Base-by-base conservation (phyloP, 2,797 vertebrate genomes). In the Xenops minutus region DNA sequence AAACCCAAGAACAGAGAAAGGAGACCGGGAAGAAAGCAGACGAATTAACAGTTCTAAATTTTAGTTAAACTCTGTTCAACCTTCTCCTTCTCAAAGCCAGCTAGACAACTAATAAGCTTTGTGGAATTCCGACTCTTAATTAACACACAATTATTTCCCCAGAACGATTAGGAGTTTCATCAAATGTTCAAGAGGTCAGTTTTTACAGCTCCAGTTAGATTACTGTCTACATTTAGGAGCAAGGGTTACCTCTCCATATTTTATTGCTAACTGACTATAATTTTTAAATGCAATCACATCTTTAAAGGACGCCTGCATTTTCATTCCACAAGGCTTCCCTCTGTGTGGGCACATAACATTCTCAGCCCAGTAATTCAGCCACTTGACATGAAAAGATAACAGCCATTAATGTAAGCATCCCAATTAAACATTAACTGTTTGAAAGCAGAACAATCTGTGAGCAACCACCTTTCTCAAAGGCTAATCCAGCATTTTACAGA, bases 21-120 rank as follows among this genome's bases (percentile, higher is more conserved):
- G 74, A 93, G 44, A 92, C 56, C 2, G 4, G 37, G 62, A 97
- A 96, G 85, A 95, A 89, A 86, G 51, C 78, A 94, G 61, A 30
- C 75, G 90, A 95, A 95, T 93, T 93, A 97, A 94, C 85, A 95
- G 89, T 67, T 94, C 81, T 85, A 96, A 94, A 88, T 93, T 96
- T 93, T 95, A 84, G 92, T 88, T 97, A 97, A 96, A 94, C 94
- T 92, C 88, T 75, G 54, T 83, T 94, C 87, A 95, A 88, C 86
- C 94, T 97, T 94, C 89, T 90, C 83, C 88, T 87, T 92, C 77
- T 87, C 82, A 81, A 77, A 95, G 92, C 82, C 88, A 95, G 74
- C 82, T 92, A 87, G 92, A 85, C 89, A 94, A 88, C 85, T 96
- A 95, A 96, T 95, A 96, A 96, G 88, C 93, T 88, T 94, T 8